A percentile compares a stretch with the other conserved stretches of the same genome.
phyloP scores from a whole-genome alignment of 2,888 invertebrate species.

The Trissonchulus sp. region DNA sequence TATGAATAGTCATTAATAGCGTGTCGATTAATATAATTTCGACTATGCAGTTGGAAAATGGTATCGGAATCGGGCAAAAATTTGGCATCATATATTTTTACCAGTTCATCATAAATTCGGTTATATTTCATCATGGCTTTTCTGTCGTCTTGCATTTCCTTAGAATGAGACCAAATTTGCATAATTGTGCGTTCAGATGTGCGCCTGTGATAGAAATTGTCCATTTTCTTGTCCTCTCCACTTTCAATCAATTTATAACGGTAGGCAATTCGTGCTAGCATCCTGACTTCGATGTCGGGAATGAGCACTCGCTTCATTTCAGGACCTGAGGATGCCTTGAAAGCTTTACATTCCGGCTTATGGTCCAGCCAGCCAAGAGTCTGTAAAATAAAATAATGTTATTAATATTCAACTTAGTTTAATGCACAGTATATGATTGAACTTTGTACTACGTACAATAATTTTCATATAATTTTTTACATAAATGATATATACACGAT shows the following conservation, averaged over 20 bases:
- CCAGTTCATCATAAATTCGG: constrained; percentile 31
- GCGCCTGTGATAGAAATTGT: constrained; percentile 39
- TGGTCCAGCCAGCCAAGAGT: constrained; percentile 47
- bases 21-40: constrained; percentile 50
- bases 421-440: too few relatives aligned
- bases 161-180: constrained; percentile 47
- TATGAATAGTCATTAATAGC: constrained; percentile 48
- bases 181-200: constrained; percentile 43
- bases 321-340: not conserved
- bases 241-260: constrained; percentile 43
- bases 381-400: too few relatives aligned
- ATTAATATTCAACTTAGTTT: too few relatives aligned
- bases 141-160: constrained; percentile 43
- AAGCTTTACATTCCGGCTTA: constrained; percentile 44
- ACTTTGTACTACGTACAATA: too few relatives aligned
- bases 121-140: constrained; percentile 44
- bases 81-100: constrained; percentile 42
- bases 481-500: too few relatives aligned
- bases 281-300: constrained; percentile 45
- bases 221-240: constrained; percentile 39
- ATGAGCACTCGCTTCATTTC: too few relatives aligned
- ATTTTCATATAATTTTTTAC: too few relatives aligned
- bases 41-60: constrained; percentile 48
- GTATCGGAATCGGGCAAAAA: constrained; percentile 43
- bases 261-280: constrained; percentile 46